phyloP scores from a whole-genome alignment of 2,888 invertebrate species.

The Merodon equestris region DNA sequence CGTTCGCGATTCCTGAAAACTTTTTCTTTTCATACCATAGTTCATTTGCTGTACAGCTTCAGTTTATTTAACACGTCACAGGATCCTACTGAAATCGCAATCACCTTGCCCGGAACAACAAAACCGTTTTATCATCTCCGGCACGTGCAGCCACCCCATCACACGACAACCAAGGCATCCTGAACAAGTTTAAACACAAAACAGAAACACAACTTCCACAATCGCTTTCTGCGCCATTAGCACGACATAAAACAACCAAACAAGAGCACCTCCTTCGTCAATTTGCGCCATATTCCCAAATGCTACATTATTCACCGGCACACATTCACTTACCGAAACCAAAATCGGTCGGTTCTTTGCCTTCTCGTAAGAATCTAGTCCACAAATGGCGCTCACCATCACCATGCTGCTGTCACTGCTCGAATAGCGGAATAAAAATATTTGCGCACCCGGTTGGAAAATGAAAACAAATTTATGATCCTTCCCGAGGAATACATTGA shows the following conservation, averaged over 20 bases:
- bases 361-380: too few relatives aligned
- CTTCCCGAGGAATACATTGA: slow-evolving; percentile 19
- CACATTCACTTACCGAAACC: slow-evolving; percentile 5
- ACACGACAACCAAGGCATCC: too few relatives aligned
- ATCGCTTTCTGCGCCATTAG: slow-evolving; percentile 47
- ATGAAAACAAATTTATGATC: slow-evolving; percentile 58
- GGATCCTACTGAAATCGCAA: too few relatives aligned
- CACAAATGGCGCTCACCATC: too few relatives aligned
- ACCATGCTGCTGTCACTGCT: too few relatives aligned
- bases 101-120: too few relatives aligned
- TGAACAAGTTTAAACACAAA: slow-evolving; percentile 13
- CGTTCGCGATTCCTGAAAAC: too few relatives aligned
- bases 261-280: slow-evolving; percentile 33
- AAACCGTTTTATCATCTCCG: too few relatives aligned
- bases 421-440: slow-evolving; percentile 37
- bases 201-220: slow-evolving; percentile 8
- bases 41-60: too few relatives aligned
- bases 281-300: slow-evolving; percentile 18
- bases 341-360: neutral
- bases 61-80: too few relatives aligned
- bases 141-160: too few relatives aligned
- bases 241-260: slow-evolving; percentile 39
- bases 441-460: slow-evolving; percentile 44
- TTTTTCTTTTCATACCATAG: too few relatives aligned
- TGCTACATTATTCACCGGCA: slow-evolving; percentile 32